These are phyloP conservation scores for Andrena cerasifolii DNA, from an alignment of 1,140 invertebrate species.

Conservation along the genomic window DNA sequence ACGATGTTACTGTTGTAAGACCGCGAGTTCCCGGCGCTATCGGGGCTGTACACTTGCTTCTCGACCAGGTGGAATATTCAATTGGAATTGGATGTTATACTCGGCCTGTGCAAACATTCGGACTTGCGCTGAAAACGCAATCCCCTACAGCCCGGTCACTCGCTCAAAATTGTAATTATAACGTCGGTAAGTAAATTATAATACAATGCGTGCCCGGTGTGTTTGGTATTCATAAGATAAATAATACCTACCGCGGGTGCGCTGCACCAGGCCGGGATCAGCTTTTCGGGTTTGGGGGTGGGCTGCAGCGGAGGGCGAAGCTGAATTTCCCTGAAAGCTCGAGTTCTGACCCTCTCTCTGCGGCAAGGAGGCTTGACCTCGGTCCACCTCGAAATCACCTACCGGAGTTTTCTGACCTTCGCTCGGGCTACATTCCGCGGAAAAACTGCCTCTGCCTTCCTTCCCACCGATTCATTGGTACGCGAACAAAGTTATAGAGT, in stretches of 20 bases:
- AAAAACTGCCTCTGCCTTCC: slow-evolving; percentile 10
- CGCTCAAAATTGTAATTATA: slow-evolving; percentile 81
- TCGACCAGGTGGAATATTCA: slow-evolving; percentile 73
- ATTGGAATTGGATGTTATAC: slow-evolving; percentile 82
- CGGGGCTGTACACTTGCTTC: slow-evolving; percentile 42
- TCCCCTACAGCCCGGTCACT: slow-evolving; percentile 61
- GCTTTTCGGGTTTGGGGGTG: slow-evolving; percentile 2
- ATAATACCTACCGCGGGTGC: slow-evolving; percentile 62
- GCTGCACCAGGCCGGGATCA: slow-evolving; percentile 47
- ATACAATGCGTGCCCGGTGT: slow-evolving; percentile 77
- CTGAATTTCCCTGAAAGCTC: slow-evolving; percentile 45
- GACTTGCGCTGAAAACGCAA: slow-evolving; percentile 41
- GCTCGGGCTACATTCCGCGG: slow-evolving; percentile 20
- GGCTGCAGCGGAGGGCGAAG: slow-evolving; percentile 12
- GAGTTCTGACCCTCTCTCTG: slow-evolving; percentile 38
- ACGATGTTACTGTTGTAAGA: slow-evolving; percentile 7
- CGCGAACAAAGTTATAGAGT: no score
- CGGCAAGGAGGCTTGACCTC: slow-evolving; percentile 56
- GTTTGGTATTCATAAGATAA: slow-evolving; percentile 82
- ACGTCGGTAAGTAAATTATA: slow-evolving; percentile 83
- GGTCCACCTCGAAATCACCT: slow-evolving; percentile 54
- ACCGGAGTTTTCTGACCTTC: slow-evolving; percentile 55
- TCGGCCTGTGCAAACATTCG: slow-evolving; percentile 77
- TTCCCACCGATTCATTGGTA: no score
- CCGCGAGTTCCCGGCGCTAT: slow-evolving; percentile 50